Evolutionary conservation across 2,888 invertebrate genomes (phyloP), one percentile per base, ranked within the genome.

Genomic region (Cantharis lateralis): DNA sequence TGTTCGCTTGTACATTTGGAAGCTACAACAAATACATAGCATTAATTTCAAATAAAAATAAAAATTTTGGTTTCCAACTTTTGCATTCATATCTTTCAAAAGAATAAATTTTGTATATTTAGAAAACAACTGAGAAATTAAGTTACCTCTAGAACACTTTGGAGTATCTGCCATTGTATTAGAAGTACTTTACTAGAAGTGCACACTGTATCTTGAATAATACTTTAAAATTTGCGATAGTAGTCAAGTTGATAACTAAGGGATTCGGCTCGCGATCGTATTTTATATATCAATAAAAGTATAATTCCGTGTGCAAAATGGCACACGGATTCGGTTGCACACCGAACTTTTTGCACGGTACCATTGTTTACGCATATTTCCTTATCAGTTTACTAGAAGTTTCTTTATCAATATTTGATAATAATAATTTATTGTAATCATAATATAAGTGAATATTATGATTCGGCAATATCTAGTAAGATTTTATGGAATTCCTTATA

Each of bases 301-400:
- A 72, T 68, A 48, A 63, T 61, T 32, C 64, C 48, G 28, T 62
- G 64, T 72, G 72, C 28, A 66, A 68, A 72, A 20, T 28, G 15
- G 68, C 32, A 32, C 68, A 68, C 66, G 26, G 18, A 62, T 64
- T 15, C n/a, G 13, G 20, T 64, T 64, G 64, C 64, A 64, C 64
- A 13, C 13, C 3, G 16, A 18, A 18, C 20, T 64, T 15, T 64
- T 13, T 62, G 64, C 18, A 64, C 64, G 64, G 64, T 20, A 64
- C 64, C 3, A 64, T 64, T 18, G 64, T 13, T 18, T 11, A 64
- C 64, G 18, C 10, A 15, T n/a, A n/a, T 18, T 16, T 64, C 10
- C 13, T 15, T 32, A 32, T 32, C 18, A 32, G 4, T 32, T 32
- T 13, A 32, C 32, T 20, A 20, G 64, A 64, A 64, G 1, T 64